Evolutionary conservation across 2,797 vertebrate species (phyloP), one percentile per base, ranked within the genome.

Genomic region (Australoheros facetus): DNA sequence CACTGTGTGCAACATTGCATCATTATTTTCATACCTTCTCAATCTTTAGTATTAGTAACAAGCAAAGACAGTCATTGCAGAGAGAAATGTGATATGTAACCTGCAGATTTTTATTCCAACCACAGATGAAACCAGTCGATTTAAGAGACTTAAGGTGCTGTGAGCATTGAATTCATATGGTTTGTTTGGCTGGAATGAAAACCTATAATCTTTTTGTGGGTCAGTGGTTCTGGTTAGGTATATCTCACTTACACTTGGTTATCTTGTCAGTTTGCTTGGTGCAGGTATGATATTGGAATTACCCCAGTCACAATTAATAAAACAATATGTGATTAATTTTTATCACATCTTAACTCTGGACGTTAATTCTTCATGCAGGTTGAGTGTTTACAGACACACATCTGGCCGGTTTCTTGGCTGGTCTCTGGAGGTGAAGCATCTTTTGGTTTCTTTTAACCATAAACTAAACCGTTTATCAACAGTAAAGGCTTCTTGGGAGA

Each of bases 1-100:
- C 26, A 51, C 26, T 3, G 17, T 53, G 13, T 53, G 45, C 64
- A 56, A 57, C 64, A 71, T 45, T 39, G 3, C 26, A 21, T 53
- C 2, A 71, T 70, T 75, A 51, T 64, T 75, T 58, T 4, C 39
- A 66, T 53, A 48, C 5, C 28, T 76, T 56, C 2, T 59, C 57
- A 66, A 57, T 69, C 19, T 75, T 66, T 26, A 71, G 56, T 19
- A 72, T 45, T 30, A 80, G 64, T 34, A 83, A 17, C 16, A 16
- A 54, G 73, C 39, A 72, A 77, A 82, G 59, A 64, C 71, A 77
- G 77, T 83, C 51, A 78, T 16, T 11, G 54, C 75, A 83, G 55
- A 19, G 16, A 7, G 59, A 54, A 56, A 11, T 53, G 30, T 1
- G 4, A 75, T 12, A 70, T n/a, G 54, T 30, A 73, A 72, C 23